Evolutionary conservation across 1,140 invertebrate species (phyloP), one percentile per base, ranked within the genome.

Genomic region (Meloidogyne hapla): DNA sequence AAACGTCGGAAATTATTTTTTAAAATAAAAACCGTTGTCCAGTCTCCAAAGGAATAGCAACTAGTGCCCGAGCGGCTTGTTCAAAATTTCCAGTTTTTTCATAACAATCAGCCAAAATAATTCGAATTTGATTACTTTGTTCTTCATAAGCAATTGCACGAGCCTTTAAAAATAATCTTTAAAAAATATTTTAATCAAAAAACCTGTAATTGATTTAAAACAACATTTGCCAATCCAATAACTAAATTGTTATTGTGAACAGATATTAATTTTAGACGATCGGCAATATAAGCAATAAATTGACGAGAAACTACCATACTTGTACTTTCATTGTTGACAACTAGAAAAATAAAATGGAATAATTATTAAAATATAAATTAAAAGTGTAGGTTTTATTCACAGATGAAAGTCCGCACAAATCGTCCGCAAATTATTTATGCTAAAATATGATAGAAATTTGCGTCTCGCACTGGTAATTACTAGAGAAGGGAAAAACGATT

Each of bases 271-370:
- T 68, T 42, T 26, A 74, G 13, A 65, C 61, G 23, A 12, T 61
- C n/a, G 1, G 72, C 72, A 18, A 74, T 74, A 25, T 74, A 64
- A 40, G 61, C 69, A 25, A 74, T 74, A 56, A 74, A 74, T 73
- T 74, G 72, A 40, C 72, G 72, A 15, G 72, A 74, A 25, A 74
- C 72, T n/a, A 74, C 72, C 72, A 74, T 74, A 23, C 70, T 75
- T 18, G 72, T 74, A 42, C 72, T 74, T 40, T 74, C 72, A 26
- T 74, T 65, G 72, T 74, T 74, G 6, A 74, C 72, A n/a, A 74
- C 72, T 74, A 13, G 23, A 74, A 74, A 38, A 13, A 23, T n/a
- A 33, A 33, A 33, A 6, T 33, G 33, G 0, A 33, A 33, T 33
- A 2, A 2, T 33, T 33, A 33, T 33, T 33, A 6, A 33, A 33